A percentile compares a stretch with the other conserved stretches of the same genome.
These are phyloP conservation scores for Galago senegalensis DNA, from an alignment of 2,797 vertebrate genomes.

Conservation along the genomic window DNA sequence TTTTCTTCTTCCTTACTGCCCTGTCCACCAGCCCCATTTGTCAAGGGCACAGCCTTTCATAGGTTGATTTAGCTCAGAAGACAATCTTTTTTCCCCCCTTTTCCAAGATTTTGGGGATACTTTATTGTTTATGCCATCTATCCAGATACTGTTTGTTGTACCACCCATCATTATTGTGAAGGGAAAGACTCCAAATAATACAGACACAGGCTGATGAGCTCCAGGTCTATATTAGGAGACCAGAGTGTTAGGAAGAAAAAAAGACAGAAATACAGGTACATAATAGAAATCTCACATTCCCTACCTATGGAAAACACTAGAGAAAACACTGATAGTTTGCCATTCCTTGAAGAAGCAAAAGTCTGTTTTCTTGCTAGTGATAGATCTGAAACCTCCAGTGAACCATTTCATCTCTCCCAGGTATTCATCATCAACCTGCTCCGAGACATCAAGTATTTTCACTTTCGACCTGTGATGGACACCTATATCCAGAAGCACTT, in stretches of 20 bases:
- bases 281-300: slow-evolving; percentile 9
- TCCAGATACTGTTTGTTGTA: background rate
- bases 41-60: background rate
- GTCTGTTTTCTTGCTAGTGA: background rate
- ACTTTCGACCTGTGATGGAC: slow-evolving; percentile 99
- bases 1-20: slow-evolving; percentile 3
- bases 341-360: slow-evolving; percentile 49
- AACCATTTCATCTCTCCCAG: slow-evolving; percentile 87
- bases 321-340: slow-evolving; percentile 9
- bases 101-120: background rate
- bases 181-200: background rate
- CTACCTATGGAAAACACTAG: background rate
- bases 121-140: slow-evolving; percentile 3
- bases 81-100: background rate
- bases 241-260: background rate
- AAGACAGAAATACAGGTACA: slow-evolving; percentile 5
- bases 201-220: background rate
- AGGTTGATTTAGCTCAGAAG: background rate
- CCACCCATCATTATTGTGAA: background rate
- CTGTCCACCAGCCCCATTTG: background rate
- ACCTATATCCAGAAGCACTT: slow-evolving; percentile 99
- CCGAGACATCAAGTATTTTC: slow-evolving; percentile 99
- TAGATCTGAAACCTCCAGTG: background rate
- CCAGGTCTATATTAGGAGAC: background rate
- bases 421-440: slow-evolving; percentile 99